Evolutionary conservation across 1,140 invertebrate species (phyloP).

Genomic region (Palaemon carinicauda): DNA sequence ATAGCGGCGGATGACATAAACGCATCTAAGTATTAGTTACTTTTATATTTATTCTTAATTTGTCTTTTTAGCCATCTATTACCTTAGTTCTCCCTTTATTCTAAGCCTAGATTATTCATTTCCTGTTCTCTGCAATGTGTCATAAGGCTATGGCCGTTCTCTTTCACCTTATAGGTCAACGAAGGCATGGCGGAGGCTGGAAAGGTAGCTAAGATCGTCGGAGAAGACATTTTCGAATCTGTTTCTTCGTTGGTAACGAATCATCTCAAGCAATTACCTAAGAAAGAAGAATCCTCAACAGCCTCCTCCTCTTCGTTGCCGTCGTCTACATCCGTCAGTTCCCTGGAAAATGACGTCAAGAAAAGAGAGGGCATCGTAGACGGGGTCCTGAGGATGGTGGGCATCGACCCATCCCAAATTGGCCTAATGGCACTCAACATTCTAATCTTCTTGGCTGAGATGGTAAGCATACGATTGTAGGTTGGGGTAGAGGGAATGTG

Average conservation of each 20-base stretch:
- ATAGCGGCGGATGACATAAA: no score
- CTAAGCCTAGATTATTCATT: no score
- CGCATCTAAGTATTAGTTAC: no score
- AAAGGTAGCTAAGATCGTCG: slow-evolving; percentile 33
- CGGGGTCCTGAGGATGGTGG: slow-evolving; percentile 77
- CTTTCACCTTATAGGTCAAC: neutral
- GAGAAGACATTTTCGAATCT: slow-evolving; percentile 41
- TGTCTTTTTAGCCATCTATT: no score
- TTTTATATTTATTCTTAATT: no score
- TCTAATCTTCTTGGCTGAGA: slow-evolving; percentile 82
- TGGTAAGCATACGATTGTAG: slow-evolving; percentile 70
- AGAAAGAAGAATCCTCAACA: neutral
- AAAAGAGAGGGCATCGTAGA: slow-evolving; percentile 67
- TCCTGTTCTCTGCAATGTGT: neutral
- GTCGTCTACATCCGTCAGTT: neutral
- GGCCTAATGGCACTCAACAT: slow-evolving; percentile 82
- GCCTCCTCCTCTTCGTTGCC: no score
- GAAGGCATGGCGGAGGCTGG: slow-evolving; percentile 40
- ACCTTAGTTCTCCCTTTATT: no score
- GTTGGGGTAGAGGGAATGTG: no score
- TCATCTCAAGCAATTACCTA: slow-evolving; percentile 8
- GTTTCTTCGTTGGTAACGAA: slow-evolving; percentile 36
- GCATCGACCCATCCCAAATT: slow-evolving; percentile 77
- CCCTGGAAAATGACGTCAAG: neutral
- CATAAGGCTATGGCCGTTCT: no score